A percentile compares a stretch with the other conserved stretches of the same genome.
Conservation (phyloP, 2,888 invertebrate species). For the Euphydryas editha region DNA sequence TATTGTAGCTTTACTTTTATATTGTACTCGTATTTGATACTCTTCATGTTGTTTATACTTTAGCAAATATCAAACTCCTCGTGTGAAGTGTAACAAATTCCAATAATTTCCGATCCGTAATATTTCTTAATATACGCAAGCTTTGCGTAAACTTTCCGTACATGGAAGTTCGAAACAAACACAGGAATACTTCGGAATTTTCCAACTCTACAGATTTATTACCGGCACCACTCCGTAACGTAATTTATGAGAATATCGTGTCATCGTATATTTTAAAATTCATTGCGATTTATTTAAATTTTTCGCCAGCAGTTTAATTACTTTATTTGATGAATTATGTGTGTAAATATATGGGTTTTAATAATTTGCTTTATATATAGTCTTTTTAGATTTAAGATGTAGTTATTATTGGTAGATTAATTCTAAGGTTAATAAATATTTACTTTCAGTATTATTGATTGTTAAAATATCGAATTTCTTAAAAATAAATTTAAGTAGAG, state of each 20-base stretch:
- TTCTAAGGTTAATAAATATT: no score
- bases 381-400: no score
- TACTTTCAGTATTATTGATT: no score
- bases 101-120: slow-evolving; percentile 33
- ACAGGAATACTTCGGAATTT: slow-evolving; percentile 44
- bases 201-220: slow-evolving; percentile 47
- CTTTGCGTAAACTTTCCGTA: slow-evolving; percentile 35
- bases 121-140: slow-evolving; percentile 45
- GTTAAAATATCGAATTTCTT: no score
- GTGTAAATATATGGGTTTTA: not conserved
- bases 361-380: not conserved
- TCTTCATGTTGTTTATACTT: not conserved
- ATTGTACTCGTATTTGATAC: no score
- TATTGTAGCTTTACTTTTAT: no score
- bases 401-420: no score
- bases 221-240: slow-evolving; percentile 40
- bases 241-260: slow-evolving; percentile 46
- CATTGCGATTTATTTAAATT: slow-evolving; percentile 30
- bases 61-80: slow-evolving; percentile 10
- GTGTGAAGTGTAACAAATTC: slow-evolving; percentile 14
- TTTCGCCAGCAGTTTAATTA: slow-evolving; percentile 21
- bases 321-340: slow-evolving; percentile 6
- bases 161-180: slow-evolving; percentile 46
- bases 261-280: slow-evolving; percentile 41
- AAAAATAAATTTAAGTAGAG: no score